These are phyloP conservation scores for Brachionus asplanchnoidis DNA, from an alignment of 1,140 invertebrate species.

Conservation along the genomic window DNA sequence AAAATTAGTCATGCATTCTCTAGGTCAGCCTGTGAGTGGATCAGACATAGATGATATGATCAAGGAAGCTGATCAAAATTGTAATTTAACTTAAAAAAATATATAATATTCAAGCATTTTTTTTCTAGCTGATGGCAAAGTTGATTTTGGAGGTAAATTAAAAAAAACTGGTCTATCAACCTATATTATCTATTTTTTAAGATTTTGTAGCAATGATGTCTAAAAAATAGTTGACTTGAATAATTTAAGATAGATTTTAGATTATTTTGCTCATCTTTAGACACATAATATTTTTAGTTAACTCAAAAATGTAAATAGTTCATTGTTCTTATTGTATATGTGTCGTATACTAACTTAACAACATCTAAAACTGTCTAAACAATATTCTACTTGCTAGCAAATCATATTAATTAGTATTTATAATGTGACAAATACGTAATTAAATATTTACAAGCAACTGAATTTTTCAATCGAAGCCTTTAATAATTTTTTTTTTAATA, in stretches of 20 bases:
- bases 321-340: neutral
- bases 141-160: conserved; percentile 23
- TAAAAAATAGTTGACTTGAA: neutral
- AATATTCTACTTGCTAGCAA: neutral
- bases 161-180: neutral
- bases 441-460: too few relatives aligned
- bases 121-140: conserved; percentile 24
- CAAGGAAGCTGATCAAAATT: conserved; percentile 28
- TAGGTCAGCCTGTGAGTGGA: conserved; percentile 9
- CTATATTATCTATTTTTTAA: neutral
- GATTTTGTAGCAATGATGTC: conserved; percentile 36
- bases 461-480: too few relatives aligned
- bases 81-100: neutral
- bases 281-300: neutral
- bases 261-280: neutral
- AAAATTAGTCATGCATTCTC: conserved; percentile 30
- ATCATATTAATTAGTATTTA: neutral
- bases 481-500: too few relatives aligned
- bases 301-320: neutral
- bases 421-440: neutral
- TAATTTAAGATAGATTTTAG: neutral
- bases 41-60: conserved; percentile 38
- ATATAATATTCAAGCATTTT: neutral
- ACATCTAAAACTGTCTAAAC: neutral
- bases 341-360: neutral